These are phyloP conservation scores for Lamellibrachia columna DNA, from an alignment of 2,888 invertebrate genomes.

Conservation along the genomic window DNA sequence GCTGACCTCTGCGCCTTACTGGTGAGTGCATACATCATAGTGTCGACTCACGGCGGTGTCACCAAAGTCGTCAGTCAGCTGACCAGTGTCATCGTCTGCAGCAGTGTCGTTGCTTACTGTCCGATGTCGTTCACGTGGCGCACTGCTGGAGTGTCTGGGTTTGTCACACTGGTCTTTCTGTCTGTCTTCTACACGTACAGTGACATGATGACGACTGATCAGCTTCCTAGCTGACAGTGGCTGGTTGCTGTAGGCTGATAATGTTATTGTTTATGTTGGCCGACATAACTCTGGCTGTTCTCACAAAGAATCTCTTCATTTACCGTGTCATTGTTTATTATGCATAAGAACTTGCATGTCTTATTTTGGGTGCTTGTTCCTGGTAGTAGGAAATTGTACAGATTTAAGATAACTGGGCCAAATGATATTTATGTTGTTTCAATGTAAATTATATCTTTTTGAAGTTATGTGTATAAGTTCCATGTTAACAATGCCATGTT, in stretches of 20 bases:
- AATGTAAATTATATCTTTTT: neutral
- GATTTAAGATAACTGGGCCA: neutral
- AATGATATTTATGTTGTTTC: neutral
- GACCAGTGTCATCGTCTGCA: neutral
- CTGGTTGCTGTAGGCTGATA: neutral
- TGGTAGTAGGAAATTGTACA: neutral
- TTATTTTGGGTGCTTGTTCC: neutral
- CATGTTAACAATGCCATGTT: too few species aligned
- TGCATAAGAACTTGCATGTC: neutral
- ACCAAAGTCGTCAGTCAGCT: neutral
- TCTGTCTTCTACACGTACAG: neutral
- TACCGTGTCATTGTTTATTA: neutral
- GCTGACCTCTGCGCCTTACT: constrained; percentile 81
- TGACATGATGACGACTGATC: neutral
- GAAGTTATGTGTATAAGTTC: neutral
- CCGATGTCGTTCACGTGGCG: neutral
- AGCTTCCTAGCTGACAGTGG: neutral
- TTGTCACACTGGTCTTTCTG: neutral
- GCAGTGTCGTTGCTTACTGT: neutral
- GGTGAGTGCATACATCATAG: constrained; percentile 49
- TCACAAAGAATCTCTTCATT: neutral
- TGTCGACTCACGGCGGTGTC: neutral
- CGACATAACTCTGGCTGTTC: neutral
- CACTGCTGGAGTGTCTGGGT: neutral
- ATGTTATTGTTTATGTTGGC: neutral